These are phyloP conservation scores for Trachelipus rathkii DNA, from an alignment of 1,140 invertebrate genomes.

Conservation along the genomic window DNA sequence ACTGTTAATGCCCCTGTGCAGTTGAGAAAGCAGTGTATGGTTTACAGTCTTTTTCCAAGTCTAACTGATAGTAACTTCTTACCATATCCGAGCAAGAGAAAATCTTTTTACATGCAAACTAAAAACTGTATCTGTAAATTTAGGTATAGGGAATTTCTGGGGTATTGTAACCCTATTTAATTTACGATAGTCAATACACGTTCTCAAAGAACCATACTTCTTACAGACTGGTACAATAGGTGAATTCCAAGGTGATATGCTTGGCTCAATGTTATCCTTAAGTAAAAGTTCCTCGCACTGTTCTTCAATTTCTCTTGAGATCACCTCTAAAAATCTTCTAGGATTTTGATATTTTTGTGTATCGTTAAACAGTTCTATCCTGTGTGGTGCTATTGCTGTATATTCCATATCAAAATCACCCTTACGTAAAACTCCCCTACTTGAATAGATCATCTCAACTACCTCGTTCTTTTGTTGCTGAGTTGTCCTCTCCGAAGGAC, in stretches of 20 bases:
- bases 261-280: background rate
- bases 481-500: too few species aligned
- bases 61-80: constrained; percentile 10
- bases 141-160: constrained; percentile 10
- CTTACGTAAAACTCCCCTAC: too few species aligned
- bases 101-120: background rate
- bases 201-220: background rate
- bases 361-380: background rate
- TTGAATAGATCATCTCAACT: too few species aligned
- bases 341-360: background rate
- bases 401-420: background rate
- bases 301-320: background rate
- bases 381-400: background rate
- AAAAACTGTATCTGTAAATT: constrained; percentile 5
- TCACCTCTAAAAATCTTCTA: background rate
- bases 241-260: constrained; percentile 6
- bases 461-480: too few species aligned
- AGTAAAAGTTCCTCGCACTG: constrained; percentile 1
- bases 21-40: constrained; percentile 10
- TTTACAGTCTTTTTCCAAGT: background rate
- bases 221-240: constrained; percentile 12
- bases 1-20: background rate
- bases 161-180: background rate
- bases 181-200: background rate
- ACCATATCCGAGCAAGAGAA: constrained; percentile 16